Evolutionary conservation across 2,113 vertebrate species (phyloP), one percentile per base, ranked within the genome.

Genomic region (Actinemys pallida): DNA sequence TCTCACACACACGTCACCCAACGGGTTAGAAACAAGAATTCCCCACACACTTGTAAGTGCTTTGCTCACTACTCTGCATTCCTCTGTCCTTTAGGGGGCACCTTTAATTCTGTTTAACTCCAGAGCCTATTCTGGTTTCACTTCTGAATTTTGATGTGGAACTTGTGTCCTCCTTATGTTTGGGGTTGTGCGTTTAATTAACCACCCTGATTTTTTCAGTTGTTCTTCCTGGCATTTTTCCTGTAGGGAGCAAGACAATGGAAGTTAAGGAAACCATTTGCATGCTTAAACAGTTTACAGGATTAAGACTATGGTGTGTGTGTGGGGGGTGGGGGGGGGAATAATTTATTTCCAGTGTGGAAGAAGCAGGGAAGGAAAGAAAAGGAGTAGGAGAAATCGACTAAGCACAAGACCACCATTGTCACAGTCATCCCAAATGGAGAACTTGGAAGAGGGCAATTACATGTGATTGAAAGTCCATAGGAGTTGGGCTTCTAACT

Each of bases 241-340:
- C 13, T 16, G 14, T 5, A n/a, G 16, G 16, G 62, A n/a, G 31
- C 10, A 47, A 22, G 12, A 12, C 75, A 42, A 14, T 10, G 45
- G 75, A 47, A 42, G 25, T 78, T 25, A 27, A 47, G 45, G 72
- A 42, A 78, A 12, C 39, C 12, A 47, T 13, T 11, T 8, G 25
- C 22, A 27, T 24, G 24, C 19, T 78, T 47, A 47, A 27, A 8
- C 12, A 12, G 39, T 80, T 94, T 75, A n/a, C 1, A 81, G 50
- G 4, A 10, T 69, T 35, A 69, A 69, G 62, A 69, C 31, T 35
- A 19, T n/a, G 62, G 62, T 1, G 31, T 17, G 3, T 29, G 57
- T 20, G 53, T 3, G 5, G 53, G 5, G 53, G 19, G 53, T 2
- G 53, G 2, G 22, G 4, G 10, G 10, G 4, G 10, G 25, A 24